A percentile compares a stretch with the other conserved stretches of the same genome.
Evolutionary conservation across 2,797 vertebrate genomes (phyloP).

Genomic region (Atherinosoma microstoma): DNA sequence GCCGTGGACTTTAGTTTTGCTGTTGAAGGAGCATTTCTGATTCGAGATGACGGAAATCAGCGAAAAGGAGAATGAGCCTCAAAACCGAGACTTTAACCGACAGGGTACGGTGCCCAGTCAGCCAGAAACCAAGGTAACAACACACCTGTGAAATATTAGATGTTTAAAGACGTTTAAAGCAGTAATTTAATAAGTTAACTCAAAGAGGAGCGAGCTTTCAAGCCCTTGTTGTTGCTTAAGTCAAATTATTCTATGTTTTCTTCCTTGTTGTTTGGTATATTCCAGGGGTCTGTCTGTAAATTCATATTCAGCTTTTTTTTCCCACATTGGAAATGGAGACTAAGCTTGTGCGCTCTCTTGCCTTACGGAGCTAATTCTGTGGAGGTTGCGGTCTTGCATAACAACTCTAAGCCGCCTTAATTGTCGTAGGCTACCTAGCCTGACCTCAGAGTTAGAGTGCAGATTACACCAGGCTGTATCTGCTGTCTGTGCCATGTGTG

Average conservation of each 20-base stretch:
- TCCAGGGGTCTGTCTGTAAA: background rate
- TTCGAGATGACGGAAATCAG: constrained; percentile 89
- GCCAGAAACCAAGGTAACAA: constrained; percentile 88
- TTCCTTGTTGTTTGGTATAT: background rate
- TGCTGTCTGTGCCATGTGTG: constrained; percentile 4
- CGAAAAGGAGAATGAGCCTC: constrained; percentile 89
- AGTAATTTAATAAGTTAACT: background rate
- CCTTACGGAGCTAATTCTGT: constrained; percentile 36
- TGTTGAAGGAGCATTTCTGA: constrained; percentile 5
- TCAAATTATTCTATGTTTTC: background rate
- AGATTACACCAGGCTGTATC: constrained; percentile 46
- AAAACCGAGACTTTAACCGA: constrained; percentile 79
- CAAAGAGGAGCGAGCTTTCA: background rate
- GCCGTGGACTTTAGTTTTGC: constrained; percentile 40
- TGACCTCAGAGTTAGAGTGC: constrained; percentile 56
- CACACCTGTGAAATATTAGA: constrained; percentile 23
- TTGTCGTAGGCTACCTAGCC: constrained; percentile 30
- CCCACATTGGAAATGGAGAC: background rate
- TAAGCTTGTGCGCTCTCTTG: background rate
- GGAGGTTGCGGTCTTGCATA: constrained; percentile 55
- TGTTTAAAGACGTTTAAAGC: background rate
- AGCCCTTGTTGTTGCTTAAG: background rate
- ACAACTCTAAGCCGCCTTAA: constrained; percentile 64
- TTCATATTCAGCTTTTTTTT: background rate
- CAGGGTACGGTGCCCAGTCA: constrained; percentile 80